Conservation (phyloP, 1,140 invertebrate genomes). For the Megalopta genalis region DNA sequence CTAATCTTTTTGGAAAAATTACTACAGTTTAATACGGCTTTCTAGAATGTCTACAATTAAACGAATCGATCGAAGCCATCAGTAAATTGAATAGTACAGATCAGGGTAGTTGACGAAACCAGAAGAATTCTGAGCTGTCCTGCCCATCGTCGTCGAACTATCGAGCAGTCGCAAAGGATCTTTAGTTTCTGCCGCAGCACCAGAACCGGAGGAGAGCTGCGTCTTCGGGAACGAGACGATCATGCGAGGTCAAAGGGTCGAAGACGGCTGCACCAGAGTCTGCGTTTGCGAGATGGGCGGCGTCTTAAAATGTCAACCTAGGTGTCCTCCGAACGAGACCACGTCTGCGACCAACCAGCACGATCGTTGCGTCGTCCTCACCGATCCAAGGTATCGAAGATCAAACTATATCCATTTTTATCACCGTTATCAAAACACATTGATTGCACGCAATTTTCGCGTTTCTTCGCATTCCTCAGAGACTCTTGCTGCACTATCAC, state of each 20-base stretch:
- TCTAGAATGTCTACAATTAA: too few species aligned
- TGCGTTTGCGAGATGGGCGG: constrained; percentile 89
- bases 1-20: too few species aligned
- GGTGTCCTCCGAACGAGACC: constrained; percentile 80
- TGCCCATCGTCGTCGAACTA: not conserved
- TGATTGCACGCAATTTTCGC: not conserved
- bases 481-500: constrained; percentile 92
- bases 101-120: too few species aligned
- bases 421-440: too few species aligned
- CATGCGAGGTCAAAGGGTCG: constrained; percentile 85
- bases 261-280: constrained; percentile 88
- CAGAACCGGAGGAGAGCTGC: constrained; percentile 83
- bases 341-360: constrained; percentile 70
- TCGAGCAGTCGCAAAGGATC: not conserved
- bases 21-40: too few species aligned
- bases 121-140: too few species aligned
- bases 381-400: constrained; percentile 68
- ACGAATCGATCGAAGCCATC: too few species aligned
- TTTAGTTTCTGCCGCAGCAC: constrained; percentile 55
- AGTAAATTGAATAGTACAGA: too few species aligned
- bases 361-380: constrained; percentile 74
- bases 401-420: too few species aligned
- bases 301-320: constrained; percentile 86
- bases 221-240: constrained; percentile 88
- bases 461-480: constrained; percentile 66